Evolutionary conservation across 2,113 vertebrate genomes (phyloP).

Genomic region (Recurvirostra avosetta): DNA sequence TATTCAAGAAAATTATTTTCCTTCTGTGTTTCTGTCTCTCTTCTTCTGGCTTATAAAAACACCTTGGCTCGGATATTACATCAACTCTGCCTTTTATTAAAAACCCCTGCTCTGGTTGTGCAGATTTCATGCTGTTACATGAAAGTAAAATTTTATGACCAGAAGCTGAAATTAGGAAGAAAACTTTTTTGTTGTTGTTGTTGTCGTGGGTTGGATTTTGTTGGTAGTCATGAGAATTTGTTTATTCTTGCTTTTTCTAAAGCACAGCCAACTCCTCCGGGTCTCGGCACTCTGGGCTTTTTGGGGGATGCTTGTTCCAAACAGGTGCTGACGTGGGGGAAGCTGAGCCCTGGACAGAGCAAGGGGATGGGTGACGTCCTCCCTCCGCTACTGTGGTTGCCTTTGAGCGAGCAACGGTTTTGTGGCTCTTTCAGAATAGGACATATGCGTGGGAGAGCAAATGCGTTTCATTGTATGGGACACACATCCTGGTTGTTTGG

Average conservation of each 20-base stretch:
- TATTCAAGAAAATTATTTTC: constrained; percentile 61
- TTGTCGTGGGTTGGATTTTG: background rate
- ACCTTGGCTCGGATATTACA: constrained; percentile 43
- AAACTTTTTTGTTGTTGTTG: background rate
- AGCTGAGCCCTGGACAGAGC: background rate
- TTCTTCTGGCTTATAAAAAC: constrained; percentile 59
- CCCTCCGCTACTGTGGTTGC: background rate
- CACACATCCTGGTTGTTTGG: background rate
- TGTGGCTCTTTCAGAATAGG: background rate
- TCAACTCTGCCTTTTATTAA: constrained; percentile 45
- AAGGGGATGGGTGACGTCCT: background rate
- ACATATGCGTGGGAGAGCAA: background rate
- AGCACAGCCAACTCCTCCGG: background rate
- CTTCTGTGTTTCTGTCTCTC: constrained; percentile 53
- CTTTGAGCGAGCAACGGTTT: background rate
- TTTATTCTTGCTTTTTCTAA: background rate
- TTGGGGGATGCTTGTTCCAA: background rate
- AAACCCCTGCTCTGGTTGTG: background rate
- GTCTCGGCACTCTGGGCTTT: background rate
- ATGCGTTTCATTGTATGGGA: background rate
- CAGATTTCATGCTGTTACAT: constrained; percentile 48
- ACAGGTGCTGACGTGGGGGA: background rate
- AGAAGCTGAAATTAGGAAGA: constrained; percentile 59
- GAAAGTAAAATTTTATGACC: constrained; percentile 58
- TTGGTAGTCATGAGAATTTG: background rate